Evolutionary conservation across 2,113 vertebrate species (phyloP).

Genomic region (Notothenia coriiceps): DNA sequence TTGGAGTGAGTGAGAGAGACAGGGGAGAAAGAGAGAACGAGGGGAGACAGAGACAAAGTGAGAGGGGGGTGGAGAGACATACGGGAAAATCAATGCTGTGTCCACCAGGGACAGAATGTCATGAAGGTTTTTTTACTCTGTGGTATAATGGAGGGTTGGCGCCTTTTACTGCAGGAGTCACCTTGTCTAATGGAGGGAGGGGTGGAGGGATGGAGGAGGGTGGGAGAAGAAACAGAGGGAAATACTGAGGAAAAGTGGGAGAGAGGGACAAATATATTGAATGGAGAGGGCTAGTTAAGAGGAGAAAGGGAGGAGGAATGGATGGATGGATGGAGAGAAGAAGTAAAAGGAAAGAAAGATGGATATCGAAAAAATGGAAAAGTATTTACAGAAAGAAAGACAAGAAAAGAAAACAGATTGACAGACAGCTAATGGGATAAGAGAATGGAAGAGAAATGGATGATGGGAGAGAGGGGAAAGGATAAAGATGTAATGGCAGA

Average conservation of each 20-base stretch:
- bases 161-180: conserved; percentile 80
- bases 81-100: conserved; percentile 78
- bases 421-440: neutral
- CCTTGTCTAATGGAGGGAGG: conserved; percentile 78
- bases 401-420: conserved; percentile 1
- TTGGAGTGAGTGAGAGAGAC: conserved; percentile 12
- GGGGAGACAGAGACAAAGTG: conserved; percentile 30
- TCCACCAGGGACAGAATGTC: conserved; percentile 81
- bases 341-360: neutral
- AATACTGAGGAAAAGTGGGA: conserved; percentile 1
- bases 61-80: conserved; percentile 52
- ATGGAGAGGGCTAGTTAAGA: neutral
- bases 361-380: neutral
- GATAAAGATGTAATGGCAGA: neutral
- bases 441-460: conserved; percentile 3
- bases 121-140: conserved; percentile 66
- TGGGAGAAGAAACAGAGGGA: neutral
- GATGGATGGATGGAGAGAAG: neutral
- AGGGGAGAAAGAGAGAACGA: neutral
- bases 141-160: conserved; percentile 74
- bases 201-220: conserved; percentile 29
- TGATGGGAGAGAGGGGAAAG: neutral
- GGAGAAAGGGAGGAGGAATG: neutral
- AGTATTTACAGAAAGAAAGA: neutral
- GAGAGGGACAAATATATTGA: conserved; percentile 3